phyloP scores from a whole-genome alignment of 2,888 invertebrate genomes.

The Dryococelus australis region DNA sequence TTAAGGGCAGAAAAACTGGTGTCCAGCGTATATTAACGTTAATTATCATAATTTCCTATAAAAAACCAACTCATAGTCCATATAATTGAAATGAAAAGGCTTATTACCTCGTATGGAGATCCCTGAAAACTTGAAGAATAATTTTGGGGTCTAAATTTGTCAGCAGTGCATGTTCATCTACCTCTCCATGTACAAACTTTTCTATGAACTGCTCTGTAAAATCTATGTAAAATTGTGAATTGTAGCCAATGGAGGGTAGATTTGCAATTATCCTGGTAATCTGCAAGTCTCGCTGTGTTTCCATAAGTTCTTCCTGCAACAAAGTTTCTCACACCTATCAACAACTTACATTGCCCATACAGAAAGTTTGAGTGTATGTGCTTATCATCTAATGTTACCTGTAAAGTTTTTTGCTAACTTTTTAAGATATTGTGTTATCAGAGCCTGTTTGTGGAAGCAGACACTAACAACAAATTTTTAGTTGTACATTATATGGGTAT shows the following conservation, averaged over 20 bases:
- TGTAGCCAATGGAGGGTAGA: not conserved
- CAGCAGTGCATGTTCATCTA: not conserved
- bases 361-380: too few species aligned
- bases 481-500: too few species aligned
- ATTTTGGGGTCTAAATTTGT: slow-evolving; percentile 1
- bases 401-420: too few species aligned
- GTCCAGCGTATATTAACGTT: too few species aligned
- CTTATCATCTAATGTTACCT: too few species aligned
- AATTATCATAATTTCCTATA: too few species aligned
- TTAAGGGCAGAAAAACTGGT: too few species aligned
- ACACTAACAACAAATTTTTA: too few species aligned
- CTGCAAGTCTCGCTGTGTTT: not conserved
- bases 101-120: not conserved
- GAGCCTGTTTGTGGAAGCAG: too few species aligned
- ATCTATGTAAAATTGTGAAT: not conserved
- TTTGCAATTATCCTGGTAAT: not conserved
- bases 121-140: not conserved
- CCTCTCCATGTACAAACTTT: not conserved
- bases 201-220: slow-evolving; percentile 1
- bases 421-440: too few species aligned
- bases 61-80: too few species aligned
- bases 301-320: not conserved
- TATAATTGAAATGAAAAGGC: not conserved
- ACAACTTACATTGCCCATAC: too few species aligned
- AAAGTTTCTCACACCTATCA: not conserved